phyloP scores from a whole-genome alignment of 1,140 invertebrate species.

The Musca vetustissima region DNA sequence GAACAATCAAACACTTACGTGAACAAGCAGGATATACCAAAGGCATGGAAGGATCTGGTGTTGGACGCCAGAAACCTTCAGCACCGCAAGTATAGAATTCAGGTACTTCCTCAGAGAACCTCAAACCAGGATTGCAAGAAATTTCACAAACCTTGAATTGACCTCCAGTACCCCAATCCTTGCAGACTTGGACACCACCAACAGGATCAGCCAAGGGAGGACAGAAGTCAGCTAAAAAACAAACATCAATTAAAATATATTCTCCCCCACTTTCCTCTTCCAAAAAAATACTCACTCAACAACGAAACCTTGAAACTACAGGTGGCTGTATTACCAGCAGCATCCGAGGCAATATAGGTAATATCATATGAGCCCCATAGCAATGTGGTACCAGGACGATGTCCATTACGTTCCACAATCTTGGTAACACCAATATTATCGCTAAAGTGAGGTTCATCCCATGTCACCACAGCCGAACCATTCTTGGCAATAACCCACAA shows the following conservation, averaged over 20 bases:
- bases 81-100: slow-evolving; percentile 95
- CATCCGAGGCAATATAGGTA: slow-evolving; percentile 91
- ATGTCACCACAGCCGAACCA: slow-evolving; percentile 87
- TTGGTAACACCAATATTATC: slow-evolving; percentile 82
- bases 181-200: slow-evolving; percentile 86
- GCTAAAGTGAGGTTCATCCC: slow-evolving; percentile 90
- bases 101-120: slow-evolving; percentile 88
- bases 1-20: slow-evolving; percentile 59
- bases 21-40: slow-evolving; percentile 89
- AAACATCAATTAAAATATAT: slow-evolving; percentile 27
- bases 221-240: slow-evolving; percentile 81
- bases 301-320: slow-evolving; percentile 95
- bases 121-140: slow-evolving; percentile 78
- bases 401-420: slow-evolving; percentile 82
- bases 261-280: background rate
- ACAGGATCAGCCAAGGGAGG: slow-evolving; percentile 82
- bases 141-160: slow-evolving; percentile 90
- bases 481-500: slow-evolving; percentile 92
- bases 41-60: slow-evolving; percentile 73
- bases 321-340: slow-evolving; percentile 84
- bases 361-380: slow-evolving; percentile 92
- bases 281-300: slow-evolving; percentile 68
- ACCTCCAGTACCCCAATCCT: slow-evolving; percentile 94
- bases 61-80: slow-evolving; percentile 95
- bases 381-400: slow-evolving; percentile 86